phyloP scores from a whole-genome alignment of 2,113 vertebrate genomes.

The Saguinus midas region DNA sequence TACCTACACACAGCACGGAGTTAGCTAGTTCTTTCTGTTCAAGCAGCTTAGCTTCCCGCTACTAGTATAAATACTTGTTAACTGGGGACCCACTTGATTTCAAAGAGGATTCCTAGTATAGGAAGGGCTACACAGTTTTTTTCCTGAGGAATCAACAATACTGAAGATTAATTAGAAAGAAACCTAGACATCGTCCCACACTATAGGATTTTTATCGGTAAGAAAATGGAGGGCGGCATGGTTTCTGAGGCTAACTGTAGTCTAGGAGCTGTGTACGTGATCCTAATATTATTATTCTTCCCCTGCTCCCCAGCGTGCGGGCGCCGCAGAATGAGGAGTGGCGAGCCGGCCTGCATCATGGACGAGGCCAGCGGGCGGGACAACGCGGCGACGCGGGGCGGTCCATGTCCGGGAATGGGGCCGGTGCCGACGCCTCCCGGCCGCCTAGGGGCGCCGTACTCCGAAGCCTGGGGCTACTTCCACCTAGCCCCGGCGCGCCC shows the following conservation, averaged over 20 bases:
- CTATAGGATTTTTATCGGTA: neutral
- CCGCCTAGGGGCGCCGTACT: slow-evolving; percentile 42
- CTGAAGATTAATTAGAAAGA: neutral
- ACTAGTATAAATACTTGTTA: neutral
- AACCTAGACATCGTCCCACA: neutral
- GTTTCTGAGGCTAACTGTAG: neutral
- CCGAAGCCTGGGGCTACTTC: slow-evolving; percentile 77
- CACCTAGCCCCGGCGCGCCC: slow-evolving; percentile 53
- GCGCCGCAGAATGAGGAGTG: slow-evolving; percentile 26
- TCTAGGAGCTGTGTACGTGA: neutral
- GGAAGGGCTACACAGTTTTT: neutral
- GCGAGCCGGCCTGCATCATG: neutral
- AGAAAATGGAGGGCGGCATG: neutral
- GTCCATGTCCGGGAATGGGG: neutral
- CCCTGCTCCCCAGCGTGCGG: neutral
- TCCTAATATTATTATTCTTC: neutral
- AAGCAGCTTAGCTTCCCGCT: neutral
- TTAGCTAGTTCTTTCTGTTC: neutral
- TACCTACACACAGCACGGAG: neutral
- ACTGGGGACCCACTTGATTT: neutral
- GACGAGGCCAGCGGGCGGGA: neutral
- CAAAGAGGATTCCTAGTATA: neutral
- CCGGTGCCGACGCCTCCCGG: neutral
- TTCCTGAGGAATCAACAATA: neutral
- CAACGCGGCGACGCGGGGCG: neutral